Conservation (phyloP, 2,888 invertebrate genomes). For the Biston betularia region DNA sequence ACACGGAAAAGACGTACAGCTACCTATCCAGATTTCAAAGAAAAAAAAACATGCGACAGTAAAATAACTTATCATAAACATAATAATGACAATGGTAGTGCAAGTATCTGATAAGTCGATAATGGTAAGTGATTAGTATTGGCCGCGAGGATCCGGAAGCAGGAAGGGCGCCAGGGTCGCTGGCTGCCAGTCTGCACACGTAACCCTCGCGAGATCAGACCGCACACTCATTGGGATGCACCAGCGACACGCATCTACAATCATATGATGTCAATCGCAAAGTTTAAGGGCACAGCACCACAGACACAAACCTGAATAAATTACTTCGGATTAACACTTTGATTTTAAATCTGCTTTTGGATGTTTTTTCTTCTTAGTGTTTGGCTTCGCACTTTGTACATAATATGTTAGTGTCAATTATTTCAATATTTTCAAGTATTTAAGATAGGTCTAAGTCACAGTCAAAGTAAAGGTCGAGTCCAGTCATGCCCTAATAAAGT, state of each 20-base stretch:
- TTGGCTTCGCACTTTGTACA: too few species aligned
- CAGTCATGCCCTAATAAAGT: too few species aligned
- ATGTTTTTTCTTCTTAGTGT: too few species aligned
- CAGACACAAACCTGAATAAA: conserved; percentile 7
- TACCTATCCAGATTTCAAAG: not conserved
- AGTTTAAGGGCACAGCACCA: conserved; percentile 46
- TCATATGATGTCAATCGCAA: conserved; percentile 54
- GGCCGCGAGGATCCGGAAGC: conserved; percentile 73
- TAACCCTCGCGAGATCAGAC: conserved; percentile 53
- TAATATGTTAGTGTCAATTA: too few species aligned
- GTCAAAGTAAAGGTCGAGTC: too few species aligned
- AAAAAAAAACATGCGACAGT: not conserved
- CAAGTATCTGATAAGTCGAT: conserved; percentile 46
- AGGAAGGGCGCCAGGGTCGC: conserved; percentile 74
- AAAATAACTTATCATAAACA: conserved; percentile 10
- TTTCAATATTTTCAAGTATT: too few species aligned
- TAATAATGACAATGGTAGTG: conserved; percentile 12
- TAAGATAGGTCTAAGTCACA: too few species aligned
- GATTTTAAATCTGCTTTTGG: not conserved
- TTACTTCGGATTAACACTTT: not conserved
- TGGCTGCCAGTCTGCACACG: conserved; percentile 57
- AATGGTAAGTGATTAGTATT: conserved; percentile 71
- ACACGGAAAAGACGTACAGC: not conserved
- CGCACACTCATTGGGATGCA: conserved; percentile 61
- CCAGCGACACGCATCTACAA: conserved; percentile 53